Conservation (phyloP, 2,113 vertebrate species). For the Ictidomys tridecemlineatus region DNA sequence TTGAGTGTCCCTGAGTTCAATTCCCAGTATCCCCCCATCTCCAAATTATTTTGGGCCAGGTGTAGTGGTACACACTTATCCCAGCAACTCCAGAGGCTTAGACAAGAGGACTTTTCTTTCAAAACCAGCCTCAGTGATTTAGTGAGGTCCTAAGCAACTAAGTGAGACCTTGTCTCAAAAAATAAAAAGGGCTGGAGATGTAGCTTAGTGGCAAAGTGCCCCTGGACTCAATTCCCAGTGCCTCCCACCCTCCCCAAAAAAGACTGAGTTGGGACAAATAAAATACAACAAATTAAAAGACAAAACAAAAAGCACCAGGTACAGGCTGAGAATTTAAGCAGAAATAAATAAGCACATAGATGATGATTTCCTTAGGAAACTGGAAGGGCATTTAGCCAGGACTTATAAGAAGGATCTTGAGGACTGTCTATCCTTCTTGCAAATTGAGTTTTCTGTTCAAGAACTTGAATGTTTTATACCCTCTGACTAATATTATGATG, state of each 20-base stretch:
- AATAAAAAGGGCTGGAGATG: too few species aligned
- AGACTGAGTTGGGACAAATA: conserved; percentile 26
- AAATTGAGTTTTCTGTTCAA: background rate
- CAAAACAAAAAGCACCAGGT: background rate
- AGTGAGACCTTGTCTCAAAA: too few species aligned
- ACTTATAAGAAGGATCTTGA: background rate
- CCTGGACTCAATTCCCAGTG: too few species aligned
- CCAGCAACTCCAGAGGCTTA: too few species aligned
- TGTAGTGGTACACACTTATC: too few species aligned
- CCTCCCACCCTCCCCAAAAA: background rate
- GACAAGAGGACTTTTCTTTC: too few species aligned
- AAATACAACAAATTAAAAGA: conserved; percentile 2
- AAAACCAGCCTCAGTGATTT: too few species aligned
- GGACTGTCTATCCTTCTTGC: background rate
- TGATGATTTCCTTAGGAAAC: background rate
- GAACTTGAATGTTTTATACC: background rate
- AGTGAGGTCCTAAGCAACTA: too few species aligned
- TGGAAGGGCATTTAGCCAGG: background rate
- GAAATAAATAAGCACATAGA: background rate
- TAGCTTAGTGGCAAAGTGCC: too few species aligned
- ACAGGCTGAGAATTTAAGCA: background rate
- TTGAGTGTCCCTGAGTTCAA: too few species aligned
- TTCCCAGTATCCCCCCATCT: too few species aligned
- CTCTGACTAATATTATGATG: background rate
- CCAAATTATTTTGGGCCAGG: background rate